Conservation (phyloP, 1,140 invertebrate genomes). For the Parasteatoda tepidariorum region DNA sequence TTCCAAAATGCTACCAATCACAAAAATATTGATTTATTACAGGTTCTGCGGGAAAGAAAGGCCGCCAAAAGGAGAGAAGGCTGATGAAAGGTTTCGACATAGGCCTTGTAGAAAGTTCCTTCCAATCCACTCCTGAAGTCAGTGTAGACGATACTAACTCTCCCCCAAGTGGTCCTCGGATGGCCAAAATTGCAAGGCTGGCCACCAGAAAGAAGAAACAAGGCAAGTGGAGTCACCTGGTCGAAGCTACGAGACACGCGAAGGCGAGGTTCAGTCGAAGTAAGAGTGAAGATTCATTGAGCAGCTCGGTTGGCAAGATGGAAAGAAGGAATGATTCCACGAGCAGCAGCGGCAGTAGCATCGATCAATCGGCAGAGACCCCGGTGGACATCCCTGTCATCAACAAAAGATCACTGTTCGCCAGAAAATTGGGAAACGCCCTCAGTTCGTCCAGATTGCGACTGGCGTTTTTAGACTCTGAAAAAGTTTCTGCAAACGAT, state of each 20-base stretch:
- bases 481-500: not conserved
- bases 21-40: too few species aligned
- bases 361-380: too few species aligned
- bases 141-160: constrained; percentile 52
- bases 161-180: constrained; percentile 40
- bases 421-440: constrained; percentile 48
- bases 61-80: constrained; percentile 88
- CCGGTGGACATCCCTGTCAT: not conserved
- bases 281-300: constrained; percentile 58
- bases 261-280: constrained; percentile 59
- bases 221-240: constrained; percentile 56
- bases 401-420: constrained; percentile 46
- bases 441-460: constrained; percentile 39
- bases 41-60: constrained; percentile 80
- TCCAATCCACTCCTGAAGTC: constrained; percentile 59
- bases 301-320: constrained; percentile 37
- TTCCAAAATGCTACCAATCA: too few species aligned
- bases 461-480: constrained; percentile 33
- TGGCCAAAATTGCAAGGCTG: constrained; percentile 55
- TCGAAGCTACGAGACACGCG: constrained; percentile 60
- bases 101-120: constrained; percentile 62
- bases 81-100: constrained; percentile 94
- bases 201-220: constrained; percentile 55
- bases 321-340: constrained; percentile 35
- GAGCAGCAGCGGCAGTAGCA: constrained; percentile 21